phyloP scores from a whole-genome alignment of 1,140 invertebrate genomes.

The Drosophila nasuta region DNA sequence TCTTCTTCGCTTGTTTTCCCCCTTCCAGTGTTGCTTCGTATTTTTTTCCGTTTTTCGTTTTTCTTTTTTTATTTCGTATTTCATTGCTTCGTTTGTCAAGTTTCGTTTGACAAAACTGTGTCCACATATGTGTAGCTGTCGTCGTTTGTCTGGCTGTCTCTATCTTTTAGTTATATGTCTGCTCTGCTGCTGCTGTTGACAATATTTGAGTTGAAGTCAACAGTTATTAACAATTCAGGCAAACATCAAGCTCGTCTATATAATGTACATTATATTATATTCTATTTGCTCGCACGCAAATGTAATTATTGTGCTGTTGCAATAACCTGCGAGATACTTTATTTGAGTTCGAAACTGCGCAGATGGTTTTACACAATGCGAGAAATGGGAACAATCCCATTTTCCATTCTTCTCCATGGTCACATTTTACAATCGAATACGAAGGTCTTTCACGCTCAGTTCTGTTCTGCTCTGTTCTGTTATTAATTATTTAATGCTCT shows the following conservation, averaged over 20 bases:
- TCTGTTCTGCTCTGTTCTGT: background rate
- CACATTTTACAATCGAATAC: conserved; percentile 12
- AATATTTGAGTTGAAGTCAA: conserved; percentile 50
- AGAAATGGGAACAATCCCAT: background rate
- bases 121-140: conserved; percentile 25
- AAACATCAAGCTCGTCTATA: conserved; percentile 47
- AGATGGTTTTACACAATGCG: conserved; percentile 1
- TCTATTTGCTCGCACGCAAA: conserved; percentile 38
- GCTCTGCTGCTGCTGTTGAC: conserved; percentile 44
- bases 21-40: background rate
- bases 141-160: conserved; percentile 37
- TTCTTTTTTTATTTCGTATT: background rate
- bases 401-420: conserved; percentile 2
- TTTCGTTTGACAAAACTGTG: conserved; percentile 48
- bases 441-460: conserved; percentile 11
- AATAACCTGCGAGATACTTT: conserved; percentile 4
- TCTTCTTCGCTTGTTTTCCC: background rate
- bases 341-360: conserved; percentile 3
- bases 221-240: conserved; percentile 73
- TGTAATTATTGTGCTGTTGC: conserved; percentile 12
- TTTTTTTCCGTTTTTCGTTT: background rate
- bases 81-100: conserved; percentile 54
- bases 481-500: conserved; percentile 28
- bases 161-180: conserved; percentile 31
- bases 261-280: conserved; percentile 13